Conservation (phyloP, 2,797 vertebrate species). For the Sebastes steindachneri region DNA sequence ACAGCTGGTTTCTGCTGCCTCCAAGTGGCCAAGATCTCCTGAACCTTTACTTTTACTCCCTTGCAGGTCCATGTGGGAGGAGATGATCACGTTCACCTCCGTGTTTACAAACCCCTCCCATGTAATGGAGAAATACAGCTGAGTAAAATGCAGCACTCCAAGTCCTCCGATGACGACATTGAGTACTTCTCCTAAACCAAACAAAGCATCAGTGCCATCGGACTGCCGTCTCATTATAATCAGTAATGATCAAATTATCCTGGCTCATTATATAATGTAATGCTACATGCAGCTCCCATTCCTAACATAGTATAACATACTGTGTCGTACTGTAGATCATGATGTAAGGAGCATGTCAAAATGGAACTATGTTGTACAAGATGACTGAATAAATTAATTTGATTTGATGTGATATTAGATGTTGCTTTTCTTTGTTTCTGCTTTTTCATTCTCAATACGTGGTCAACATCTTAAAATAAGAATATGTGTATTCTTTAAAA, state of each 20-base stretch:
- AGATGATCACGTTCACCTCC: conserved; percentile 78
- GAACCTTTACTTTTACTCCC: neutral
- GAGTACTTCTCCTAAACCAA: conserved; percentile 40
- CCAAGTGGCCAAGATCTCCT: neutral
- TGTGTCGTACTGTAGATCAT: neutral
- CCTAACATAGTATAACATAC: neutral
- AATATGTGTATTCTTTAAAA: neutral
- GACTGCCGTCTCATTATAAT: neutral
- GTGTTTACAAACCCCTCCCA: conserved; percentile 77
- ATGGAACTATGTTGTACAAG: conserved; percentile 10
- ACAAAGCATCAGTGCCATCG: conserved; percentile 9
- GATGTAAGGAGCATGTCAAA: neutral
- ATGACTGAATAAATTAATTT: conserved; percentile 6
- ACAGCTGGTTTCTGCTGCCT: neutral
- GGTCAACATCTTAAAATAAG: neutral
- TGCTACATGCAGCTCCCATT: neutral
- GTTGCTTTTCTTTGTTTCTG: neutral
- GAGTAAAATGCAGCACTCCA: conserved; percentile 67
- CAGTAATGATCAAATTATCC: neutral
- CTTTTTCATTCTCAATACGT: neutral
- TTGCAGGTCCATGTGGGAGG: conserved; percentile 84
- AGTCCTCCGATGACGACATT: conserved; percentile 76
- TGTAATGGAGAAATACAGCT: too few species aligned
- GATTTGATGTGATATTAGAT: neutral
- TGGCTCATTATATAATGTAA: neutral